phyloP scores from a whole-genome alignment of 2,888 invertebrate genomes.

The Pogonocherus hispidulus region DNA sequence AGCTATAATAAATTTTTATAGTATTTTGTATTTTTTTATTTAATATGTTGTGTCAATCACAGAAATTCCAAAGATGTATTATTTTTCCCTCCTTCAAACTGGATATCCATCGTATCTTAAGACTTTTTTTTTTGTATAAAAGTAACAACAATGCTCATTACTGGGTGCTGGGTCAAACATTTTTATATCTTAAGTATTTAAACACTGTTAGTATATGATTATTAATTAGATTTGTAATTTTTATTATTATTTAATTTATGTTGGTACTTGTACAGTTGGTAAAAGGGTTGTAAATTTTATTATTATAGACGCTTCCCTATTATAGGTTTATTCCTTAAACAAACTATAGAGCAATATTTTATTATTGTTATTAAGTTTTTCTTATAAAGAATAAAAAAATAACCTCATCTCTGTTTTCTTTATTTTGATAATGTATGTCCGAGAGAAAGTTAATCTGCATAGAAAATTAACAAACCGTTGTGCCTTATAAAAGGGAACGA shows the following conservation, averaged over 20 bases:
- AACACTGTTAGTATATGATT: constrained; percentile 42
- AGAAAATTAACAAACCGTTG: constrained; percentile 33
- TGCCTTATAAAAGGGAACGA: constrained; percentile 43
- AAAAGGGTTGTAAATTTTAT: constrained; percentile 32
- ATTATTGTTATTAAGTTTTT: constrained; percentile 34
- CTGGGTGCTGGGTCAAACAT: constrained; percentile 57
- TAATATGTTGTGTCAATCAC: constrained; percentile 26
- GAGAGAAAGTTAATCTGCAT: constrained; percentile 12
- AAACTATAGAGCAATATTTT: constrained; percentile 33
- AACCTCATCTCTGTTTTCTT: constrained; percentile 31
- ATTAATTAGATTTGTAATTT: constrained; percentile 35
- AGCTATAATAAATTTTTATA: constrained; percentile 17
- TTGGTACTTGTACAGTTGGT: constrained; percentile 30
- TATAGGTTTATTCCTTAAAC: constrained; percentile 21
- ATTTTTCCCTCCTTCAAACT: constrained; percentile 36
- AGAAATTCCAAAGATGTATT: constrained; percentile 46
- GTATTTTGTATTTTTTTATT: constrained; percentile 7
- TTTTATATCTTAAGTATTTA: constrained; percentile 42
- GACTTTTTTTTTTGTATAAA: constrained; percentile 52
- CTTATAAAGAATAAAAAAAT: constrained; percentile 40
- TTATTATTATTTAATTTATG: constrained; percentile 34
- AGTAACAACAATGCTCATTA: constrained; percentile 57
- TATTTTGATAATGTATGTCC: constrained; percentile 25
- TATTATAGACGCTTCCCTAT: constrained; percentile 38
- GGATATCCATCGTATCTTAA: constrained; percentile 40